A percentile compares a stretch with the other conserved stretches of the same genome.
These are phyloP conservation scores for Coptotermes formosanus DNA, from an alignment of 1,140 invertebrate species.

Conservation along the genomic window DNA sequence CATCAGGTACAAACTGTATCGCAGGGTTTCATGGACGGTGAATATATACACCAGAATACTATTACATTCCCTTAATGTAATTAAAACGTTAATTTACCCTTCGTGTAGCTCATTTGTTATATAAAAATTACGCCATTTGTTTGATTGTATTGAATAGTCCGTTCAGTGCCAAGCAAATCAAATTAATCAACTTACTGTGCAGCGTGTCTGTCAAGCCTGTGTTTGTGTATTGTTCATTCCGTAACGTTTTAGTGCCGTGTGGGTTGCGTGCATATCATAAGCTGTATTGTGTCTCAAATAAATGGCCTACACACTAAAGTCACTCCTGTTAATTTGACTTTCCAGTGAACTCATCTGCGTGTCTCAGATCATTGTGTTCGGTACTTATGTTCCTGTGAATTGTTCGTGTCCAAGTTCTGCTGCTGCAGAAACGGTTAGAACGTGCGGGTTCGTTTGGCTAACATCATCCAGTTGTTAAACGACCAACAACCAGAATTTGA, in stretches of 20 bases:
- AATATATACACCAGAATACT: not conserved
- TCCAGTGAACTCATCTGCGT: not conserved
- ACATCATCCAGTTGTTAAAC: not conserved
- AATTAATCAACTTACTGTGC: not conserved
- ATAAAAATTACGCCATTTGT: not conserved
- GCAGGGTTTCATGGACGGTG: not conserved
- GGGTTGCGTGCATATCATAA: too few species aligned
- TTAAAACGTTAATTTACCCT: not conserved
- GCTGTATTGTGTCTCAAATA: not conserved
- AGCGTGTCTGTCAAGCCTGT: not conserved
- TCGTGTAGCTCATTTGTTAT: not conserved
- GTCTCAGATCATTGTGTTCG: not conserved
- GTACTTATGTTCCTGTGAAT: not conserved
- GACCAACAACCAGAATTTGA: not conserved
- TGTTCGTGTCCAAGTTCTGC: not conserved
- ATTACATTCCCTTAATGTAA: not conserved
- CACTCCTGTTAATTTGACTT: not conserved
- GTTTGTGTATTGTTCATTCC: not conserved
- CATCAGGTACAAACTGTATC: not conserved
- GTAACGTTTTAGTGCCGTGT: not conserved
- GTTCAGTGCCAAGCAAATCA: not conserved
- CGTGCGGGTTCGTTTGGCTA: not conserved
- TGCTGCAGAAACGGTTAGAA: not conserved
- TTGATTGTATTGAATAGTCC: not conserved
- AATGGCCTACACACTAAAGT: not conserved